Base-by-base conservation (phyloP, 2,888 invertebrate species). In the Fissipunctia ypsillon region DNA sequence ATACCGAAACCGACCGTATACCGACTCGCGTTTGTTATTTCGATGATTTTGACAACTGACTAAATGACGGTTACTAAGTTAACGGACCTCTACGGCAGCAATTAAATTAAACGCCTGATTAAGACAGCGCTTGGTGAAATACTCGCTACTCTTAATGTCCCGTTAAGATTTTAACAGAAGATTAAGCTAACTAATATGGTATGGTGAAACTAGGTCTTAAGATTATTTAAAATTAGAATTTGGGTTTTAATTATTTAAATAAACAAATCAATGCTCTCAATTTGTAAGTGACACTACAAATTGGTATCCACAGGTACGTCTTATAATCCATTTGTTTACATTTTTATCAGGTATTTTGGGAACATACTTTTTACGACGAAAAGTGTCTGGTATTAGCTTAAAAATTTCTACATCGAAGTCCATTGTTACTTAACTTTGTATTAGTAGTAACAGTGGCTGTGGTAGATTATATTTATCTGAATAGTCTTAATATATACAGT, bases 361-460 rank as follows among this genome's bases (percentile, higher is more conserved):
- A 19, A 64, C 50, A 19, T 10, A n/a, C 31, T 64, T n/a, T 16
- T 68, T 25, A 69, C 60, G 31, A 65, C 25, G 56, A 70, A 78
- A 68, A 69, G 38, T 77, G 60, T 73, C 72, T 69, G 43, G 35
- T 71, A 69, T 70, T 71, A 59, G 59, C 70, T 73, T 76, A 74
- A 68, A 71, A 72, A 64, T n/a, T 73, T 72, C 71, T 84, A 84
- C 78, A 87, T 84, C 81, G 76, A 88, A 89, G 87, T 87, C 89
- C 88, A 90, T 89, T 91, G 92, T 91, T 91, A 91, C 91, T 89
- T 86, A 87, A 87, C 84, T 86, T 84, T 82, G 80, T 87, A 82
- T 81, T 81, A 86, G 81, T 87, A 85, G 90, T 92, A 91, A 87
- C 89, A 90, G 87, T 87, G 91, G 92, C 91, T 92, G 91, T 91